Evolutionary conservation across 2,888 invertebrate genomes (phyloP), one percentile per base, ranked within the genome.

Genomic region (Phyto melanocephala): DNA sequence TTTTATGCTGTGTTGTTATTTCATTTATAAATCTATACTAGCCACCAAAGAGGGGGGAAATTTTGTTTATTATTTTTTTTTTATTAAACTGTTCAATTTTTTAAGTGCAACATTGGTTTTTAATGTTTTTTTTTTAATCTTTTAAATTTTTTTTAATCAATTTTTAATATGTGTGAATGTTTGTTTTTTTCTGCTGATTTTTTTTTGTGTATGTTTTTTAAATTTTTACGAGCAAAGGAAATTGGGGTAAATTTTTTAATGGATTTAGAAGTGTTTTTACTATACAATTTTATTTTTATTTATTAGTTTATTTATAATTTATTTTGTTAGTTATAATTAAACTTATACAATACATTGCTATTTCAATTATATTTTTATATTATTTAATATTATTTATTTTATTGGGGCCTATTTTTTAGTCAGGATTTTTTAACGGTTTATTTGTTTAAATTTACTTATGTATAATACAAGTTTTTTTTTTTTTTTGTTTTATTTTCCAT

Each of bases 61-160:
- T 45, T 50, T 62, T 74, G 28, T 28, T 35, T 11, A 2, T 68
- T 40, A n/a, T 74, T 65, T 15, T 47, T 63, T 24, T 37, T 58
- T 82, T 75, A 35, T 67, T 71, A 56, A 47, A 85, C 84, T 87
- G 86, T 86, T 79, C 22, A 84, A 84, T 85, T 85, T 86, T 84
- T 86, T 87, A 85, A 86, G 82, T 87, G 87, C 85, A 80, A 71
- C 86, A 84, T 70, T 72, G 84, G 78, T 81, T 83, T 74, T 85
- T 79, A 65, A 80, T 80, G 79, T 80, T 79, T 72, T 10, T 50
- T 45, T 65, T 65, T 50, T 80, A 56, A 63, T 45, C 80, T 58
- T 70, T 60, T 79, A 24, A 13, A 63, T 60, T 63, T 56, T 28
- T 47, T 42, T 65, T 33, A 28, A 54, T 50, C 0, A 47, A 62